Evolutionary conservation across 2,797 vertebrate species (phyloP), one percentile per base, ranked within the genome.

Genomic region (Babyrousa celebensis): DNA sequence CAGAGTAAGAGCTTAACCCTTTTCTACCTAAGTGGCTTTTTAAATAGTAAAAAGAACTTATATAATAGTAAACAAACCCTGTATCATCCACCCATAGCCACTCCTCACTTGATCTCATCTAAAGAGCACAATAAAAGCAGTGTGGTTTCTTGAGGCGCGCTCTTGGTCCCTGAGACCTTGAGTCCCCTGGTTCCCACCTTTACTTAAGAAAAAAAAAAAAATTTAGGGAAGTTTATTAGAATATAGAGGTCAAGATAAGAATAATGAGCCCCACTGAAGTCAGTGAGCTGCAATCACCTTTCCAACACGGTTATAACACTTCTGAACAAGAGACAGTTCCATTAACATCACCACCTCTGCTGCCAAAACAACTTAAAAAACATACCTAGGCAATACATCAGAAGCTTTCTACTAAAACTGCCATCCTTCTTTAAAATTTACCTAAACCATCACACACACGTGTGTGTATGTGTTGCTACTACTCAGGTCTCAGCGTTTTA

Each of bases 361-460:
- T 85, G 54, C 56, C 78, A 82, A 97, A 78, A 87, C 85, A 94
- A 79, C 17, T 62, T 48, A 79, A 60, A 68, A 65, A 29, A 84
- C 25, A 75, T 2, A 40, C 14, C 48, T 62, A 80, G 23, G 27
- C 17, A 78, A 5, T 36, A 16, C 7, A 63, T 36, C 56, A 85
- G 40, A 32, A 72, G 27, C 60, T 54, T 86, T 94, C 71, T 48
- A 52, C n/a, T 58, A 79, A 94, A 94, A 86, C n/a, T n/a, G 43
- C 52, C 29, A 27, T 12, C 17, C 23, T 68, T 84, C 70, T 84
- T 87, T 87, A 72, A 58, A 94, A 79, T 54, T 16, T 75, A 82
- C 12, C 60, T 68, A 60, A 75, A 43, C 6, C 68, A 91, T 70
- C 56, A 65, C 0, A 79, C 27, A 21, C 6, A 48, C 43, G 9